Evolutionary conservation across 2,888 invertebrate genomes (phyloP), one percentile per base, ranked within the genome.

Genomic region (Zeuzera pyrina): DNA sequence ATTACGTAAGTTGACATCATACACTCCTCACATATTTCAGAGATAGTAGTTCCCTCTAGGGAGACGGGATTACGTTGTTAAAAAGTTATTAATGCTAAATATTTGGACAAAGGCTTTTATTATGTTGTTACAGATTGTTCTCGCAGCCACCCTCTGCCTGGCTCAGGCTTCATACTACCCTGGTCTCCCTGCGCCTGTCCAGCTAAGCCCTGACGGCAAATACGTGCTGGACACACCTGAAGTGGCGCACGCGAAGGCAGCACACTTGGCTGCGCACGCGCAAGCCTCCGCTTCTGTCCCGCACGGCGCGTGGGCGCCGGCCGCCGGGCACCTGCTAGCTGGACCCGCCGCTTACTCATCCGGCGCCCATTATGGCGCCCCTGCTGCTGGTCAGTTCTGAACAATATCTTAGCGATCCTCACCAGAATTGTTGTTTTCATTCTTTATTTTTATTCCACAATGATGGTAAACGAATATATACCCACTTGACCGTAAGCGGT

Each of bases 131-230:
- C 63, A 83, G 83, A 73, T 83, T 70, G 67, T 83, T 59, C 57
- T 83, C 54, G 79, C 78, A 49, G 71, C 78, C 57, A 57, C 74
- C 54, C 65, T 81, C 48, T 79, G 83, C 76, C 59, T 79, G 50
- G 86, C 86, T 39, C 72, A 84, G 51, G 84, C 85, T 32, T 84
- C 85, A n/a, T 84, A 74, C 62, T 85, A 69, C 74, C 77, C 68
- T 43, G 84, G 69, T 46, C 78, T 76, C 35, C 84, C 71, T 44
- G 85, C 79, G 12, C 79, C 62, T 46, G 50, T 84, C 42, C 77
- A 78, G 42, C 70, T 84, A 3, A 83, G 78, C 42, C 63, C 70
- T 2, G 89, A 89, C 44, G 85, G 85, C 57, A 74, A 83, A 40
- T 67, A 71, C 52, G 47, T 84, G 22, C 49, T 88, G 24, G 88